Evolutionary conservation across 1,140 invertebrate species (phyloP).

Genomic region (Nomia melanderi): DNA sequence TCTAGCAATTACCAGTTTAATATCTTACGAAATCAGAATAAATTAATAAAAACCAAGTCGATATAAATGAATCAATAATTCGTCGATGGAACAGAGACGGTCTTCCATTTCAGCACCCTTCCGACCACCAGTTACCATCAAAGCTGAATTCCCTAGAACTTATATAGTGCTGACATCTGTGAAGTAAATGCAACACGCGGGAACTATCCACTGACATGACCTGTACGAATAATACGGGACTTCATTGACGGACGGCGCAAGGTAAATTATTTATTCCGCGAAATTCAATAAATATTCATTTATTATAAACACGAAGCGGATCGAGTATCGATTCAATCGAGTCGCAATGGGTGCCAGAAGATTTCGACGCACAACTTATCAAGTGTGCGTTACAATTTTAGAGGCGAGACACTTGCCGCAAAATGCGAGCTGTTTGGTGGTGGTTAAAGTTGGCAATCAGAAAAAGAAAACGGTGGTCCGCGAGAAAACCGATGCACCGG

Average conservation of each 20-base stretch:
- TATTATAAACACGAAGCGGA: no score
- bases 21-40: not conserved
- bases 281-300: no score
- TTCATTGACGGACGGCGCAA: no score
- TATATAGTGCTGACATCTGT: not conserved
- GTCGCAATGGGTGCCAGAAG: conserved; percentile 50
- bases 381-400: conserved; percentile 81
- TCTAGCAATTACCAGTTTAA: not conserved
- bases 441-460: conserved; percentile 82
- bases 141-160: not conserved
- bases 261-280: no score
- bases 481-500: conserved; percentile 82
- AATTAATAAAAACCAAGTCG: not conserved
- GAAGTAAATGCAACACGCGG: no score
- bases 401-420: conserved; percentile 80
- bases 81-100: not conserved
- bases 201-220: no score
- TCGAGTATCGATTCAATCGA: conserved; percentile 33
- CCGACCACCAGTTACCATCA: not conserved
- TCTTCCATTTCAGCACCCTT: not conserved
- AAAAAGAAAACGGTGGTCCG: conserved; percentile 81
- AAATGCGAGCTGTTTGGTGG: conserved; percentile 82
- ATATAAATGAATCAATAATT: not conserved
- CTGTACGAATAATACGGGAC: no score
- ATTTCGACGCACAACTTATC: conserved; percentile 67